Evolutionary conservation across 2,113 vertebrate species (phyloP), one percentile per base, ranked within the genome.

Genomic region (Callopanchax toddi): DNA sequence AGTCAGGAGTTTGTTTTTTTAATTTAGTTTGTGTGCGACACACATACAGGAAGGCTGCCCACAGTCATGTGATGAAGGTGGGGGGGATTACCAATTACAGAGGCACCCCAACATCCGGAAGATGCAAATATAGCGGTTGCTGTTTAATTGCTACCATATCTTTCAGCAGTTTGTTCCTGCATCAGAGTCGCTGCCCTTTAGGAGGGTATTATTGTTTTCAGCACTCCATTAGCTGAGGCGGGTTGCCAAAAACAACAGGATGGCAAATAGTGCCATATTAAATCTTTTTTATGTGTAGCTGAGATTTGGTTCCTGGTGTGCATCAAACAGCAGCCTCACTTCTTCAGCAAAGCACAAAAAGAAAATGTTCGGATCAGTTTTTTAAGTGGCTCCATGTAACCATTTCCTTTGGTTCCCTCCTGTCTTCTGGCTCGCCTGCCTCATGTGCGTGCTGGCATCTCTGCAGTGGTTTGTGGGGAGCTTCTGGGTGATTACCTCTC

Each of bases 401-500:
- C 85, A 81, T 74, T 80, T 78, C 75, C 59, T 66, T 48, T 64
- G 16, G 56, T 62, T 49, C 65, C 62, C 62, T 54, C 51, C 68
- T 9, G 49, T 74, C 68, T 46, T 18, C 60, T 74, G 61, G 58
- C 21, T 58, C 46, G 74, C 66, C 25, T 40, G 69, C 69, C 63
- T 75, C 62, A 51, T 79, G 85, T 87, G 81, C 74, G 63, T 87
- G 86, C 73, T 63, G 81, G 73, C 62, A 55, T 69, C 78, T 71
- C 67, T 71, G 66, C 79, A 50, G 84, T 42, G 87, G 87, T 88
- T 89, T 89, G 79, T 49, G 81, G 86, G 67, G 67, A 83, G 84
- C 83, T 86, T 71, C 85, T 74, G 85, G 73, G 86, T 89, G 87
- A 91, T 92, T 90, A 90, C 86, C 61, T 69, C 86, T 91, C 87